phyloP scores from a whole-genome alignment of 2,797 vertebrate genomes.

The Carduelis carduelis region DNA sequence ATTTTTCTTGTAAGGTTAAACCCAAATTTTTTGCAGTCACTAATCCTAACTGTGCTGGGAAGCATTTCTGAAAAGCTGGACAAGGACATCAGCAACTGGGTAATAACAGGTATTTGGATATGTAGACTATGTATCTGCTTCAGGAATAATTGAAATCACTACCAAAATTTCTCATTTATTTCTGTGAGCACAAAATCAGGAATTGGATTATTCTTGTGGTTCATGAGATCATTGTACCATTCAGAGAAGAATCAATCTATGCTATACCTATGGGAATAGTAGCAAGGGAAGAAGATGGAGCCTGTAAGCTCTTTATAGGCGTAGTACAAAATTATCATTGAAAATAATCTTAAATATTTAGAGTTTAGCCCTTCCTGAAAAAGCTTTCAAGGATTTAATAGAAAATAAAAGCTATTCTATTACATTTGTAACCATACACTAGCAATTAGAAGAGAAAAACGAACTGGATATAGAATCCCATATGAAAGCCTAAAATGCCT shows the following conservation, averaged over 20 bases:
- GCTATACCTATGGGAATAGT: not conserved
- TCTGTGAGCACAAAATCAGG: not conserved
- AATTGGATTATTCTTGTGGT: not conserved
- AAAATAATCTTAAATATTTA: conserved; percentile 14
- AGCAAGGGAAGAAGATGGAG: not conserved
- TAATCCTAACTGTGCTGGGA: not conserved
- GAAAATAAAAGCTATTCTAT: conserved; percentile 28
- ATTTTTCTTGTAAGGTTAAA: not conserved
- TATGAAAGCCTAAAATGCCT: not conserved
- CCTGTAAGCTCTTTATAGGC: not conserved
- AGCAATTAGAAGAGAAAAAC: conserved; percentile 13
- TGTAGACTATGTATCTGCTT: not conserved
- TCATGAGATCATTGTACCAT: not conserved
- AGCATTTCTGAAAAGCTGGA: not conserved
- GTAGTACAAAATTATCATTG: not conserved
- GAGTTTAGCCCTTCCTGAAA: not conserved
- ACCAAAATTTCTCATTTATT: not conserved
- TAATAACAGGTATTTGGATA: not conserved
- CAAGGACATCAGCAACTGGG: not conserved
- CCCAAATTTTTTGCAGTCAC: not conserved
- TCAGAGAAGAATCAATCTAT: not conserved
- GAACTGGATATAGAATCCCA: not conserved
- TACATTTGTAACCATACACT: not conserved
- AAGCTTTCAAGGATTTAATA: not conserved
- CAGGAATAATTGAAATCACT: not conserved